These are phyloP conservation scores for Eristalinus aeneus DNA, from an alignment of 2,888 invertebrate genomes.

Conservation along the genomic window DNA sequence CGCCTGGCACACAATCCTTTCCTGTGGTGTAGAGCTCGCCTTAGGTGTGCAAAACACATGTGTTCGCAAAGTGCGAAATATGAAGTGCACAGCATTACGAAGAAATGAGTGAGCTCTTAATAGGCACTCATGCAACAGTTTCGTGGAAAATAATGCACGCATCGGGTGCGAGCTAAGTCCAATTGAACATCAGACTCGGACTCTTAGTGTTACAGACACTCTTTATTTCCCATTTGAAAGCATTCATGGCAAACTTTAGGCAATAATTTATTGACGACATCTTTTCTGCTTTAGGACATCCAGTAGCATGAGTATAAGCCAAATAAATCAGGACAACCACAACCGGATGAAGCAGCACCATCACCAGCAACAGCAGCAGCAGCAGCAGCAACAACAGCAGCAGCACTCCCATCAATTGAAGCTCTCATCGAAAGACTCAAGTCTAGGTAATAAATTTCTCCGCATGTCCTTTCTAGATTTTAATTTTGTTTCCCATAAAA, in stretches of 20 bases:
- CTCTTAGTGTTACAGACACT: background rate
- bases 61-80: background rate
- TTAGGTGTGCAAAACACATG: constrained; percentile 1
- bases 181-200: background rate
- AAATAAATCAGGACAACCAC: constrained; percentile 79
- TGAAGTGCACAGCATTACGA: background rate
- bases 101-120: background rate
- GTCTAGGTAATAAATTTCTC: constrained; percentile 71
- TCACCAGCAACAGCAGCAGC: constrained; percentile 71
- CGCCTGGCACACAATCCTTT: background rate
- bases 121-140: background rate
- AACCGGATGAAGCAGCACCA: constrained; percentile 78
- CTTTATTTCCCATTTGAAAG: too few relatives aligned
- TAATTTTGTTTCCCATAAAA: constrained; percentile 1
- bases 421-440: constrained; percentile 72
- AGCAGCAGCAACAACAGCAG: constrained; percentile 53
- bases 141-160: background rate
- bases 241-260: too few relatives aligned
- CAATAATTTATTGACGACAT: background rate
- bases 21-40: background rate
- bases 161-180: background rate
- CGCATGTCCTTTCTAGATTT: background rate
- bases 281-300: constrained; percentile 69
- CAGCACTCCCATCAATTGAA: constrained; percentile 72
- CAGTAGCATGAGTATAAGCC: constrained; percentile 76